Evolutionary conservation across 2,113 vertebrate species (phyloP).

Genomic region (Megaleporinus macrocephalus): DNA sequence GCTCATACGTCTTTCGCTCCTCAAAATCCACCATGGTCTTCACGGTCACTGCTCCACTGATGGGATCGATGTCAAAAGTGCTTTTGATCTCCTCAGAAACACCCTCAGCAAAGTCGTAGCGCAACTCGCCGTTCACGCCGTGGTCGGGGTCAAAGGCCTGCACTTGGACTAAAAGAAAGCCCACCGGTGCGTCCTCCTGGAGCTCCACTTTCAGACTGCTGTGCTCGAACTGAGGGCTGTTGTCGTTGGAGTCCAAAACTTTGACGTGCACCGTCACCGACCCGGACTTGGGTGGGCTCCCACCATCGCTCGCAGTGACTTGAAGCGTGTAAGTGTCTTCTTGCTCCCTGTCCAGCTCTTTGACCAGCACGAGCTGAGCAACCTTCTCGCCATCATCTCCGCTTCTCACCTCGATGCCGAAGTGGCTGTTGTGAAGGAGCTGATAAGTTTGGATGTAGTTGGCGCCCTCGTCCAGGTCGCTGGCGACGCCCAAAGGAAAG

Average conservation of each 20-base stretch:
- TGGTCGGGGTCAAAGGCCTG: slow-evolving; percentile 77
- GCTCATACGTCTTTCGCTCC: slow-evolving; percentile 69
- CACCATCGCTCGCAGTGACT: slow-evolving; percentile 72
- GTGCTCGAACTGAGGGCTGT: slow-evolving; percentile 78
- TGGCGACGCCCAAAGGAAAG: slow-evolving; percentile 69
- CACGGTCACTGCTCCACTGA: slow-evolving; percentile 70
- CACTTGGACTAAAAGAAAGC: slow-evolving; percentile 73
- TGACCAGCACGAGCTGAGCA: slow-evolving; percentile 73
- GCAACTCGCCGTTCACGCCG: slow-evolving; percentile 75
- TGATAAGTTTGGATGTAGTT: slow-evolving; percentile 80
- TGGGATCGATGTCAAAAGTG: slow-evolving; percentile 73
- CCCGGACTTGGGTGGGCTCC: slow-evolving; percentile 65
- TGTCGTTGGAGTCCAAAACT: slow-evolving; percentile 80
- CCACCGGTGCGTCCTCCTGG: slow-evolving; percentile 74
- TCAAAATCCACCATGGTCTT: slow-evolving; percentile 75
- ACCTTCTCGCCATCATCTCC: slow-evolving; percentile 72
- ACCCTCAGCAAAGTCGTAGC: slow-evolving; percentile 68
- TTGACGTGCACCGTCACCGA: slow-evolving; percentile 69
- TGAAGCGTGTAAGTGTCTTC: slow-evolving; percentile 71
- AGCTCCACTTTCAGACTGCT: slow-evolving; percentile 72
- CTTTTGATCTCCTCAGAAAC: slow-evolving; percentile 56
- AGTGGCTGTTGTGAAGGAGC: slow-evolving; percentile 69
- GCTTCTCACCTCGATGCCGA: slow-evolving; percentile 68
- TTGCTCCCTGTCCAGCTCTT: slow-evolving; percentile 75
- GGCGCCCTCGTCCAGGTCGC: slow-evolving; percentile 75